These are phyloP conservation scores for Cephus pygmeus DNA, from an alignment of 2,888 invertebrate genomes.

Conservation along the genomic window DNA sequence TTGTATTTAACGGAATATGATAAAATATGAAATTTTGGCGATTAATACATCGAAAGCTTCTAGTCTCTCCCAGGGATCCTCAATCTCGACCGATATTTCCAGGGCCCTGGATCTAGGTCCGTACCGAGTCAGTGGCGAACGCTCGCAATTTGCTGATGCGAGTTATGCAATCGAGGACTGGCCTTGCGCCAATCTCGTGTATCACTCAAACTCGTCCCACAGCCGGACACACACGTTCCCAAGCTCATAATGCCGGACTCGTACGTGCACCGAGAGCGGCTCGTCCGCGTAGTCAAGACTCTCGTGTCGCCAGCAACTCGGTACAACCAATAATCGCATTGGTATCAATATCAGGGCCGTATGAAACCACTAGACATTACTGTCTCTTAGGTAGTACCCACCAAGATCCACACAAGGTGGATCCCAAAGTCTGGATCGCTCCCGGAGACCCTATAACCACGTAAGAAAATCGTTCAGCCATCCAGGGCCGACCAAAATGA, in stretches of 20 bases:
- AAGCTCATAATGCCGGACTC: background rate
- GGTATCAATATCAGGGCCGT: constrained; percentile 2
- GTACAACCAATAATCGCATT: constrained; percentile 1
- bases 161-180: constrained; percentile 54
- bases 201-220: constrained; percentile 32
- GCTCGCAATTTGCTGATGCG: constrained; percentile 28
- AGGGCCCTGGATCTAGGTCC: background rate
- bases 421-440: no score
- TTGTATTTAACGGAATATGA: no score
- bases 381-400: no score
- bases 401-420: no score
- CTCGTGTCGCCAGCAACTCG: constrained; percentile 1
- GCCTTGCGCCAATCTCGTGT: constrained; percentile 59
- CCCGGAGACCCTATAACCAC: no score
- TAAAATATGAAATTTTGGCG: no score
- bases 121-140: constrained; percentile 20
- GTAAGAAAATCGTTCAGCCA: no score
- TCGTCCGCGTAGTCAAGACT: background rate
- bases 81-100: background rate
- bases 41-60: no score
- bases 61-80: no score
- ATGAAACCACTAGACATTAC: no score
- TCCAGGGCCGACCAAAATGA: no score
- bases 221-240: background rate
- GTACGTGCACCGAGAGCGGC: background rate